These are phyloP conservation scores for Cephalopholis sonnerati DNA, from an alignment of 2,113 vertebrate genomes.

Conservation along the genomic window DNA sequence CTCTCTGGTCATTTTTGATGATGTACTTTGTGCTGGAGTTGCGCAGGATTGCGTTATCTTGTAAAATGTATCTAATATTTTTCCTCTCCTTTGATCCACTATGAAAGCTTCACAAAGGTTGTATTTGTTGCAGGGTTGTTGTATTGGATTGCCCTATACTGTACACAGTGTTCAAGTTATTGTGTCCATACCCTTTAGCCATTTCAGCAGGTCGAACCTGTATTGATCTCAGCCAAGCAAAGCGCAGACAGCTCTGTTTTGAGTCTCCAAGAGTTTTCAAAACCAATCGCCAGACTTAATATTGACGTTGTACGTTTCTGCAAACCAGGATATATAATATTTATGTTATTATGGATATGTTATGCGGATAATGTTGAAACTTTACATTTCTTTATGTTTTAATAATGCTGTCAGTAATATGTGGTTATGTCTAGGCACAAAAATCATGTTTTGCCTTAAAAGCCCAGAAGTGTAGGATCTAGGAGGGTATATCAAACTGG, in stretches of 20 bases:
- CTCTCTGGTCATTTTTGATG: background rate
- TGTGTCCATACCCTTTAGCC: background rate
- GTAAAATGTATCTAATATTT: background rate
- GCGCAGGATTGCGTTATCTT: constrained; percentile 23
- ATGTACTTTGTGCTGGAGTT: constrained; percentile 19
- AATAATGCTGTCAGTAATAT: no score
- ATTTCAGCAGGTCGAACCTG: background rate
- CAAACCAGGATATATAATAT: no score
- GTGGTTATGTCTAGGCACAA: no score
- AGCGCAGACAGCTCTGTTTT: background rate
- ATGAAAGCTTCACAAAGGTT: constrained; percentile 10
- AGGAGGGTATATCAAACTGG: no score
- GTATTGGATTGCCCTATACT: background rate
- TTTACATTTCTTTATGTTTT: no score
- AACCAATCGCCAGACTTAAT: no score
- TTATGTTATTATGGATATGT: no score
- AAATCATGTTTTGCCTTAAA: no score
- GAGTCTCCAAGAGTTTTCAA: background rate
- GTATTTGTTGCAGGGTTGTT: background rate
- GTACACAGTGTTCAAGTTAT: background rate
- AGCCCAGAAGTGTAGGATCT: no score
- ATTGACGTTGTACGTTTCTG: no score
- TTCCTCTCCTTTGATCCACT: constrained; percentile 34
- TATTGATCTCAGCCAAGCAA: constrained; percentile 1
- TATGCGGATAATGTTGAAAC: no score